Evolutionary conservation across 2,888 invertebrate species (phyloP), one percentile per base, ranked within the genome.

Genomic region (Sycophila texana): DNA sequence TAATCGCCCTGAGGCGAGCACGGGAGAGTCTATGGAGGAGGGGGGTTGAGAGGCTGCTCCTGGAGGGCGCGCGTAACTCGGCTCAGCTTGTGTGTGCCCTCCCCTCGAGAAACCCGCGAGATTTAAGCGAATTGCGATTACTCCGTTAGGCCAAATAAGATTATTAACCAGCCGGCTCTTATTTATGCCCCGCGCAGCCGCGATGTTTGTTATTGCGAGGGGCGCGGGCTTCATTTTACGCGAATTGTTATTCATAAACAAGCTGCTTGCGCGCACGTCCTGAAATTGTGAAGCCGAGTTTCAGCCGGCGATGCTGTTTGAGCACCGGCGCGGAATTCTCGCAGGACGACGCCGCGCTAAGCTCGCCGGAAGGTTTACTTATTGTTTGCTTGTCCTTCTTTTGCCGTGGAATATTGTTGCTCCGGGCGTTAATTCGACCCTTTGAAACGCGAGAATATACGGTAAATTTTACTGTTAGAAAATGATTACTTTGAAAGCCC

Each of bases 111-210:
- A 84, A 84, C 84, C 83, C 84, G 84, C 82, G 85, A 87, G 86
- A 87, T 87, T 87, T 87, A 87, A 87, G 87, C 86, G 85, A 87
- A 86, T 86, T 86, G 87, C 86, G 85, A 87, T 87, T 87, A 87
- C 85, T 86, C 86, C 84, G 86, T 86, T 86, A 86, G 86, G 85
- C 85, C 84, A 86, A 87, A 86, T 87, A 87, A 87, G 86, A 86
- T 87, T 87, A 87, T 87, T 87, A 87, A 86, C 85, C 86, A 86
- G 85, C 84, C 85, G 84, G 86, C 47, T 86, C 86, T 86, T 86
- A 86, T 87, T 87, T 87, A 76, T 78, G 77, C 67, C 57, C 18
- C 66, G 74, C 53, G 39, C 14, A 16, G 47, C 63, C 18, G 4
- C 47, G 12, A 4, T 51, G 77, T 67, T 77, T 67, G 58, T 49